phyloP scores from a whole-genome alignment of 1,140 invertebrate species.

The Bicyclus anynana region DNA sequence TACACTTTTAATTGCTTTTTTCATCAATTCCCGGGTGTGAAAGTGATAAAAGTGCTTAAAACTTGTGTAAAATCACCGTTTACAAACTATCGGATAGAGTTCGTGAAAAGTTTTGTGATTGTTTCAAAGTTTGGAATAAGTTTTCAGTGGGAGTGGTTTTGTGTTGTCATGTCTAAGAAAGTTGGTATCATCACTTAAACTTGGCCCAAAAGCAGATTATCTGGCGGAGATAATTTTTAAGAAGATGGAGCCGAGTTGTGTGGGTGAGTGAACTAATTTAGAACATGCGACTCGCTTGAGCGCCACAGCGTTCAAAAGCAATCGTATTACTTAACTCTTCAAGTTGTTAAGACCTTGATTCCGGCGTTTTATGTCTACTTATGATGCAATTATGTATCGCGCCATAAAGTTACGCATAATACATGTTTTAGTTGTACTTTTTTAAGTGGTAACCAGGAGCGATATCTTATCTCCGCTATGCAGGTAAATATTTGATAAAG shows the following conservation, averaged over 20 bases:
- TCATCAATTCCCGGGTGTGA: constrained; percentile 8
- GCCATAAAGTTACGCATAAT: constrained; percentile 19
- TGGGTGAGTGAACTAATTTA: constrained; percentile 44
- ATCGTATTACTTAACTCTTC: constrained; percentile 22
- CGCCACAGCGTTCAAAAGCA: too few species aligned
- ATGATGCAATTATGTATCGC: constrained; percentile 46
- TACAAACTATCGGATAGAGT: constrained; percentile 20
- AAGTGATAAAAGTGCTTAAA: constrained; percentile 30
- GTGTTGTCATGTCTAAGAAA: constrained; percentile 66
- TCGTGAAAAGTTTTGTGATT: constrained; percentile 26
- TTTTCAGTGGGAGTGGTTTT: constrained; percentile 54
- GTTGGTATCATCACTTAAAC: constrained; percentile 52
- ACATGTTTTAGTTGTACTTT: constrained; percentile 11
- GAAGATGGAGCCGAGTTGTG: constrained; percentile 58
- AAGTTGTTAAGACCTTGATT: constrained; percentile 54
- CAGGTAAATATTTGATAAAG: constrained; percentile 45
- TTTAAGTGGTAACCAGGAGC: constrained; percentile 20
- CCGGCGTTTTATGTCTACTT: constrained; percentile 32
- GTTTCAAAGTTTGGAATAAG: constrained; percentile 35
- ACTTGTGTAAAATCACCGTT: constrained; percentile 17
- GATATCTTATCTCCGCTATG: constrained; percentile 48
- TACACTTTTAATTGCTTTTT: constrained; percentile 29
- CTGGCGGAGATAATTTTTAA: constrained; percentile 25
- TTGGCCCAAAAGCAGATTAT: constrained; percentile 41
- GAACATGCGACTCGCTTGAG: not conserved